Conservation (phyloP, 1,140 invertebrate genomes). For the Penaeus indicus region DNA sequence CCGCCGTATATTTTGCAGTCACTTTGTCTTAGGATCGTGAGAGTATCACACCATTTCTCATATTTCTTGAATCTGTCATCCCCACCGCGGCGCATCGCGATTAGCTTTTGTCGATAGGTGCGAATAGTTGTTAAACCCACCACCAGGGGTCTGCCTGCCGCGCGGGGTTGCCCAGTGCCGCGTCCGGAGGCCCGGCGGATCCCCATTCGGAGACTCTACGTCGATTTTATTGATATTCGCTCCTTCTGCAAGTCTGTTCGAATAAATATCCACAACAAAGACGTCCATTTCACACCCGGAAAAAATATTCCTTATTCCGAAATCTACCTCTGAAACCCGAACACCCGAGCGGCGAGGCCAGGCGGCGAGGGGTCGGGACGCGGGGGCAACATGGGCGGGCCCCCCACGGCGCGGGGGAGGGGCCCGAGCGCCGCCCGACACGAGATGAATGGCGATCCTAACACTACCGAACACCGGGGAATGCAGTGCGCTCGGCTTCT, state of each 20-base stretch:
- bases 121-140: conserved; percentile 64
- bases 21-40: conserved; percentile 61
- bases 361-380: neutral
- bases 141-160: conserved; percentile 49
- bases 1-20: conserved; percentile 50
- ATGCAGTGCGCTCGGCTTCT: conserved; percentile 45
- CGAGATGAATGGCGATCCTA: conserved; percentile 58
- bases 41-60: conserved; percentile 61
- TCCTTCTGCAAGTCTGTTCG: neutral
- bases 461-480: conserved; percentile 54
- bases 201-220: no score
- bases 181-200: neutral
- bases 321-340: neutral
- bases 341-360: neutral
- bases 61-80: conserved; percentile 63
- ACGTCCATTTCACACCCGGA: neutral
- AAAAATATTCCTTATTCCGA: neutral
- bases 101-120: conserved; percentile 63
- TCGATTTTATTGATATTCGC: neutral
- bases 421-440: conserved; percentile 43
- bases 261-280: no score
- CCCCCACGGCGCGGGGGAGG: conserved; percentile 53
- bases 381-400: conserved; percentile 35
- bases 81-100: conserved; percentile 61
- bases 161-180: conserved; percentile 37